Evolutionary conservation across 2,797 vertebrate species (phyloP).

Genomic region (Xerus rutilus): DNA sequence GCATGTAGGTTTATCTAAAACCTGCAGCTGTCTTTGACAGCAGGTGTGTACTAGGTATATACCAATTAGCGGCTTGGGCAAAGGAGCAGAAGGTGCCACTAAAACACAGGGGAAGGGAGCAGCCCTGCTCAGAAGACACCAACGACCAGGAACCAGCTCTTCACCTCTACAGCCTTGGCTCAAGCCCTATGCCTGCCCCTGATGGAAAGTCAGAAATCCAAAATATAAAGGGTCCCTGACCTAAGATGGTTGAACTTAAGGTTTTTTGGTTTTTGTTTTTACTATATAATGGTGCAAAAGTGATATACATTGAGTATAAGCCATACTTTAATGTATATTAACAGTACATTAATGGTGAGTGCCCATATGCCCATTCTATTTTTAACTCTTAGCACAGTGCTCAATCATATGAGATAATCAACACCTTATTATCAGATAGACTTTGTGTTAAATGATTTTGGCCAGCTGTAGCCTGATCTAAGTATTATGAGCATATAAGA

Average conservation of each 20-base stretch:
- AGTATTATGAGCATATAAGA: neutral
- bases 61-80: neutral
- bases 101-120: neutral
- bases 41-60: too few relatives aligned
- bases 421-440: neutral
- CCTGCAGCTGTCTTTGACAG: neutral
- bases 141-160: neutral
- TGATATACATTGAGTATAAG: neutral
- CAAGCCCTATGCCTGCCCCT: neutral
- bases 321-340: neutral
- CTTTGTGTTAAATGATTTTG: neutral
- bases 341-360: neutral
- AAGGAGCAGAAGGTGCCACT: too few relatives aligned
- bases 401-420: neutral
- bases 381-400: neutral
- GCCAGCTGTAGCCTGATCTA: rapidly evolving
- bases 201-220: neutral
- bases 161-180: neutral
- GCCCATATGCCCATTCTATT: neutral
- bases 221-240: neutral
- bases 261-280: neutral
- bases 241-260: neutral
- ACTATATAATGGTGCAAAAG: neutral
- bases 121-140: neutral
- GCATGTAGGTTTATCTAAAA: neutral